phyloP scores from a whole-genome alignment of 2,113 vertebrate species.

The Hydrochoerus hydrochaeris region DNA sequence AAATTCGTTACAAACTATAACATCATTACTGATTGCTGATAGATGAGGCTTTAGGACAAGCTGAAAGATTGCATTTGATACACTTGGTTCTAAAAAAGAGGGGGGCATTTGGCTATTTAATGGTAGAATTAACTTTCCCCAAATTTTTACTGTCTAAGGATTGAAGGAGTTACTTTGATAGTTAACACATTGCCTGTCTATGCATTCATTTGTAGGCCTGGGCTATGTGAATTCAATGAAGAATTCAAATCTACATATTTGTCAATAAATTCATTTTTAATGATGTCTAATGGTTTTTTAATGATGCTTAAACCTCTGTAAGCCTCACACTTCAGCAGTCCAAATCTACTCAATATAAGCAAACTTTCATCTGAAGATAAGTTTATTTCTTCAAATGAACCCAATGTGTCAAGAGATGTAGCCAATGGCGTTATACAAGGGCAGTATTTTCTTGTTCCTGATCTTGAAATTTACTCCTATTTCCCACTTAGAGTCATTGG shows the following conservation, averaged over 20 bases:
- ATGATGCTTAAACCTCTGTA: conserved; percentile 48
- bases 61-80: background rate
- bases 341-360: background rate
- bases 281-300: conserved; percentile 68
- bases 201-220: conserved; percentile 6
- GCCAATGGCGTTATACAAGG: background rate
- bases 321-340: background rate
- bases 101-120: background rate
- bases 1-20: background rate
- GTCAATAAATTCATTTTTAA: conserved; percentile 68
- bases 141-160: background rate
- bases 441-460: background rate
- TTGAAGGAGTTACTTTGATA: background rate
- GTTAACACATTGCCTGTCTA: background rate
- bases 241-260: conserved; percentile 50
- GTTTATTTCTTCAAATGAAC: conserved; percentile 28
- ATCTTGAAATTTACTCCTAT: background rate
- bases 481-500: background rate
- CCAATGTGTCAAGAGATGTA: background rate
- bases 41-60: background rate
- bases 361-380: conserved; percentile 36
- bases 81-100: background rate
- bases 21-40: background rate
- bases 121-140: background rate
- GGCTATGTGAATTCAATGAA: conserved; percentile 46